phyloP scores from a whole-genome alignment of 2,113 vertebrate species.

The Chaenocephalus aceratus region DNA sequence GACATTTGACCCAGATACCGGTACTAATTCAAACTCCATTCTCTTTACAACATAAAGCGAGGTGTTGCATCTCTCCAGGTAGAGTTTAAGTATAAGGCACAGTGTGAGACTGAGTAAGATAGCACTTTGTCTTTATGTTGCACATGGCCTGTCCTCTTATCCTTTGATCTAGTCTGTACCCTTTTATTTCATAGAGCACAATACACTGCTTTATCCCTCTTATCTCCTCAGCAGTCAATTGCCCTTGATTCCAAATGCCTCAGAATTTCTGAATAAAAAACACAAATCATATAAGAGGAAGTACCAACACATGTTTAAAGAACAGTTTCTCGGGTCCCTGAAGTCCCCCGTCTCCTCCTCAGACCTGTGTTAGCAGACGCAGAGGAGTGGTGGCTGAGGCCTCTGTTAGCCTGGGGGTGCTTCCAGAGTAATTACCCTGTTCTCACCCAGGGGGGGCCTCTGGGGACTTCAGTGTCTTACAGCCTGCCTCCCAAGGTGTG shows the following conservation, averaged over 20 bases:
- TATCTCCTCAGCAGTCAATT: conserved; percentile 7
- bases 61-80: neutral
- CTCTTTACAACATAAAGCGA: conserved; percentile 5
- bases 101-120: conserved; percentile 5
- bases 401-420: conserved; percentile 19
- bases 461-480: conserved; percentile 55
- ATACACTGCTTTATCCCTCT: neutral
- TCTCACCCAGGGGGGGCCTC: conserved; percentile 68
- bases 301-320: neutral
- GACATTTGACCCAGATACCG: conserved; percentile 8
- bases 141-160: neutral
- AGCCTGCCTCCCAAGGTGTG: conserved; percentile 71
- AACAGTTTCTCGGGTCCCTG: conserved; percentile 13
- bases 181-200: conserved; percentile 15
- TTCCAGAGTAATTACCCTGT: conserved; percentile 76
- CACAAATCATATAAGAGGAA: conserved; percentile 13
- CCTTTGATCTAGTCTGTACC: neutral
- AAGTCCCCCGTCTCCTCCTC: conserved; percentile 21
- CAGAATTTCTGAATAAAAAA: conserved; percentile 19
- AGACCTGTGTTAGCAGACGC: conserved; percentile 18
- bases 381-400: conserved; percentile 29
- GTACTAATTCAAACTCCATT: conserved; percentile 24
- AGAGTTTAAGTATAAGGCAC: conserved; percentile 12
- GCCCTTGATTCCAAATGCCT: neutral
- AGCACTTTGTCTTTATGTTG: neutral